These are phyloP conservation scores for Dipodomys stephensi DNA, from an alignment of 2,113 vertebrate genomes.

Conservation along the genomic window DNA sequence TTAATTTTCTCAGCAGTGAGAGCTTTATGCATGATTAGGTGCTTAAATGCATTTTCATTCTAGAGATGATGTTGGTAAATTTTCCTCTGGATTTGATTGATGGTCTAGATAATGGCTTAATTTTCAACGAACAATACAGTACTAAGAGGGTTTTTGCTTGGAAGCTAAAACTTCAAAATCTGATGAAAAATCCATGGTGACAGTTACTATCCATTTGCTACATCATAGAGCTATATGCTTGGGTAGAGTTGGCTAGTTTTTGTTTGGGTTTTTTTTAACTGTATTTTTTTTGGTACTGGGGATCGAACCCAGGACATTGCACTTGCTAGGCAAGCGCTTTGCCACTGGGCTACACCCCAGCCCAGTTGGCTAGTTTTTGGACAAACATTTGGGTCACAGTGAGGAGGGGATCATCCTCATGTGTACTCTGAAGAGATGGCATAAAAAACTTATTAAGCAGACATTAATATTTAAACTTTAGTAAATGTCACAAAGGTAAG, in stretches of 20 bases:
- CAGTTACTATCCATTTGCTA: not conserved
- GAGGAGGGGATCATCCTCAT: not conserved
- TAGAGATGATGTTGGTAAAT: slow-evolving; percentile 30
- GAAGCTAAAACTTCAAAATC: slow-evolving; percentile 50
- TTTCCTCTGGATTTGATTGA: slow-evolving; percentile 70
- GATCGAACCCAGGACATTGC: too few relatives aligned
- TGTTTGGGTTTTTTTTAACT: too few relatives aligned
- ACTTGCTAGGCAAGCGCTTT: too few relatives aligned
- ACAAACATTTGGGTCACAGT: not conserved
- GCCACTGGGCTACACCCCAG: too few relatives aligned
- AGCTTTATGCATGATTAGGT: slow-evolving; percentile 63
- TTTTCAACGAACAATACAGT: slow-evolving; percentile 67
- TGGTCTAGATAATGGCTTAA: slow-evolving; percentile 55
- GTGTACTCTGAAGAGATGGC: not conserved
- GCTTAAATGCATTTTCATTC: slow-evolving; percentile 63
- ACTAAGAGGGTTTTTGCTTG: slow-evolving; percentile 50
- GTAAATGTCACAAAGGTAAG: not conserved
- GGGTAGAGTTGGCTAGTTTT: not conserved
- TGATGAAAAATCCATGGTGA: slow-evolving; percentile 26
- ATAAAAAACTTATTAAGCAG: not conserved
- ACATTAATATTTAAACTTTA: slow-evolving; percentile 24
- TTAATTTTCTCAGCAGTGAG: slow-evolving; percentile 68
- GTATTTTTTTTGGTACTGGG: too few relatives aligned
- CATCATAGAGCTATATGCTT: not conserved
- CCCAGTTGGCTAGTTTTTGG: not conserved